These are phyloP conservation scores for Polymixis flavicincta DNA, from an alignment of 2,888 invertebrate species.

Conservation along the genomic window DNA sequence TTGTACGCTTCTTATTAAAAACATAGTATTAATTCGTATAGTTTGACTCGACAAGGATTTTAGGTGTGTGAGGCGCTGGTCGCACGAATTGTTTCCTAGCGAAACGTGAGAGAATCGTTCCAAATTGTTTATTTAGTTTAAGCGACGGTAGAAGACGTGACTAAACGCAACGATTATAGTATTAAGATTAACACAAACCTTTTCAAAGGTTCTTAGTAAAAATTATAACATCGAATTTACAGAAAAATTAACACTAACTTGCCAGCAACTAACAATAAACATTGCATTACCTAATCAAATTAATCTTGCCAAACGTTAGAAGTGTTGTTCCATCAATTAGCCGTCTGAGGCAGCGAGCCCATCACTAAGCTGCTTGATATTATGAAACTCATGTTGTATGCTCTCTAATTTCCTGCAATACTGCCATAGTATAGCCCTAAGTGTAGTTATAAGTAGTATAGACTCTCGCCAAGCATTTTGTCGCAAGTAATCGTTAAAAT, in stretches of 20 bases:
- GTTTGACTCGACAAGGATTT: conserved; percentile 47
- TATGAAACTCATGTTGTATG: conserved; percentile 81
- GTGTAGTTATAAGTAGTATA: conserved; percentile 78
- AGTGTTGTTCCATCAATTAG: conserved; percentile 53
- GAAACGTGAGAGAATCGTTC: conserved; percentile 67
- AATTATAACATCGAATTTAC: conserved; percentile 50
- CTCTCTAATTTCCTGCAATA: conserved; percentile 86
- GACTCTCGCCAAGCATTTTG: conserved; percentile 71
- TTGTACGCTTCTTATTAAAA: conserved; percentile 48
- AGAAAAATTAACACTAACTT: conserved; percentile 44
- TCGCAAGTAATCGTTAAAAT: conserved; percentile 70
- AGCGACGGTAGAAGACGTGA: conserved; percentile 40
- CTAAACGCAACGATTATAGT: conserved; percentile 51
- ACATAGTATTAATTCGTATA: conserved; percentile 59
- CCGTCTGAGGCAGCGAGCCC: conserved; percentile 73
- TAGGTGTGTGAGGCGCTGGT: conserved; percentile 77
- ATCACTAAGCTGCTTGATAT: conserved; percentile 84
- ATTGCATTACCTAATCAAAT: conserved; percentile 46
- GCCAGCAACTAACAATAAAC: conserved; percentile 54
- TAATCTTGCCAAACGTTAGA: conserved; percentile 71
- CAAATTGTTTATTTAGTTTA: conserved; percentile 61
- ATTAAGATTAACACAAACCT: conserved; percentile 45
- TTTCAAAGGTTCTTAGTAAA: conserved; percentile 49
- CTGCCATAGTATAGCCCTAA: conserved; percentile 84
- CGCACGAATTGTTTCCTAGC: conserved; percentile 76